Conservation (phyloP, 2,113 vertebrate species). For the Castor canadensis region DNA sequence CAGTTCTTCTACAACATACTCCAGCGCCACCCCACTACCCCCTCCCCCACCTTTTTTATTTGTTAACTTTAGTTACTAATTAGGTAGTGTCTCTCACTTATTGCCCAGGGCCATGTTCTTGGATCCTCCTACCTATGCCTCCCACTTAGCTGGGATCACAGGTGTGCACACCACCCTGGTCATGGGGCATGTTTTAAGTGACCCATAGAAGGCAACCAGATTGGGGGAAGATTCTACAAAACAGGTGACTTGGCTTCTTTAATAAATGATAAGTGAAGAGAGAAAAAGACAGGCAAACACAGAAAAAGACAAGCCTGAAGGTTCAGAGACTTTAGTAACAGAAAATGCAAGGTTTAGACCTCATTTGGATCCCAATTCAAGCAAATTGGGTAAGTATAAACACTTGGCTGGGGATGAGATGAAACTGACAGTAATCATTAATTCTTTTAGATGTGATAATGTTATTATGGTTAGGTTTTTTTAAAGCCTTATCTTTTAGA, state of each 20-base stretch:
- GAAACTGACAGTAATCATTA: not conserved
- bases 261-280: not conserved
- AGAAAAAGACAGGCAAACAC: not conserved
- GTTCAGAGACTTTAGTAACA: not conserved
- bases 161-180: too few species aligned
- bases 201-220: not conserved
- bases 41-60: too few species aligned
- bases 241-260: not conserved
- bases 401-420: not conserved
- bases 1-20: too few species aligned
- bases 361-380: not conserved
- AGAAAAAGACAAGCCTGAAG: not conserved
- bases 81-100: too few species aligned
- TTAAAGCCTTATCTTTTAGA: not conserved
- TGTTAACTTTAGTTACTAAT: too few species aligned
- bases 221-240: not conserved
- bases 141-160: too few species aligned
- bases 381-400: not conserved
- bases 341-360: not conserved
- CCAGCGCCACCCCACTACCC: too few species aligned
- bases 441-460: not conserved
- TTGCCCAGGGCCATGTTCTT: too few species aligned
- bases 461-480: not conserved
- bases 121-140: too few species aligned
- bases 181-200: not conserved